Conservation (phyloP, 2,113 vertebrate species). For the Hydropotes inermis region DNA sequence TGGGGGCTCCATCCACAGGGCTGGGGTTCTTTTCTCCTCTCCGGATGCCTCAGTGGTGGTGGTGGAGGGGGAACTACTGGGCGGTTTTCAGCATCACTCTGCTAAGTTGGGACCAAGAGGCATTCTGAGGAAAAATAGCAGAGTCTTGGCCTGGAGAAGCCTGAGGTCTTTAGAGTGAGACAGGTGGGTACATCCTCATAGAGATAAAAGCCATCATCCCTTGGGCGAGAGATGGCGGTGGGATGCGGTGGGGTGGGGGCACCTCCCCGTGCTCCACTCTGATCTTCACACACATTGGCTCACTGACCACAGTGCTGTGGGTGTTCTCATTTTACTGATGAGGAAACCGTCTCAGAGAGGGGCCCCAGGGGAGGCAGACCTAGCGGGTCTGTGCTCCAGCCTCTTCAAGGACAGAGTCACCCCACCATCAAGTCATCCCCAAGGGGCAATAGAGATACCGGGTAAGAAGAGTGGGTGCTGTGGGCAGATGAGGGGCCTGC, state of each 20-base stretch:
- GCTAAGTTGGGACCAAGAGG: not conserved
- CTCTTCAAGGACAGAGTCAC: not conserved
- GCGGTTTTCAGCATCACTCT: too few species aligned
- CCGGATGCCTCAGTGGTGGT: not conserved
- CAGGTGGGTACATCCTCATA: accelerated
- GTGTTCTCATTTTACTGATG: not conserved
- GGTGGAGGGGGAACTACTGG: accelerated
- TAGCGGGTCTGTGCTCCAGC: not conserved
- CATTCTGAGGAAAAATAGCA: too few species aligned
- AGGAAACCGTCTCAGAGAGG: not conserved
- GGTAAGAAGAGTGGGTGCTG: accelerated
- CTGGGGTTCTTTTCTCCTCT: not conserved
- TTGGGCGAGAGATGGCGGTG: accelerated
- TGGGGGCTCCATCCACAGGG: not conserved
- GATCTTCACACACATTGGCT: not conserved
- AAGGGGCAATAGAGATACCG: not conserved
- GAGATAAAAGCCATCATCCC: not conserved
- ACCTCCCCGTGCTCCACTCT: not conserved
- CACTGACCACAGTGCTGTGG: not conserved
- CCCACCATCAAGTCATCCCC: not conserved
- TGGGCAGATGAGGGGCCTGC: accelerated
- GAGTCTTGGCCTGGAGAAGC: not conserved
- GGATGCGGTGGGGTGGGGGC: not conserved
- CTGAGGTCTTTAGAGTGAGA: not conserved
- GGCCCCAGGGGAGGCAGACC: not conserved